Conservation (phyloP, 2,888 invertebrate genomes). For the Slavum lentiscoides region DNA sequence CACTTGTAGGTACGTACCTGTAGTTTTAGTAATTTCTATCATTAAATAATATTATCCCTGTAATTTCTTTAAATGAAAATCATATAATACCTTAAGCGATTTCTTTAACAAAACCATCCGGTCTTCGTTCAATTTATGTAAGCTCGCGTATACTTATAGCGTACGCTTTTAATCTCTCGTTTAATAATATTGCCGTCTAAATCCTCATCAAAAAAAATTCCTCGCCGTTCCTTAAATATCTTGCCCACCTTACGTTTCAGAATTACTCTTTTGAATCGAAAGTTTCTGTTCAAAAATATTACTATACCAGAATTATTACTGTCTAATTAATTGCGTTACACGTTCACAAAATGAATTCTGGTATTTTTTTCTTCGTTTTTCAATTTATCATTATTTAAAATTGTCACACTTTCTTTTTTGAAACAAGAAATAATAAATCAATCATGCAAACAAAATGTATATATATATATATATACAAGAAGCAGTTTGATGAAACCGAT, state of each 20-base stretch:
- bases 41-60: background rate
- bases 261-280: background rate
- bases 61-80: conserved; percentile 10
- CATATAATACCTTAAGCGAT: background rate
- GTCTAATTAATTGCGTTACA: no score
- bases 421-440: no score
- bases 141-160: background rate
- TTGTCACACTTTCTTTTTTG: no score
- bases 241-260: background rate
- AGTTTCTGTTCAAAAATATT: no score
- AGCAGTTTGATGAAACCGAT: no score
- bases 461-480: no score
- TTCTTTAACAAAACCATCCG: background rate
- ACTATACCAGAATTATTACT: no score
- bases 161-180: conserved; percentile 27
- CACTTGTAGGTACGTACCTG: background rate
- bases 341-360: no score
- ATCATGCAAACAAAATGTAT: no score
- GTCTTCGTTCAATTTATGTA: background rate
- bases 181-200: conserved; percentile 5
- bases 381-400: no score
- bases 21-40: conserved; percentile 18
- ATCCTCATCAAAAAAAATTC: background rate
- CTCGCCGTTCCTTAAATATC: background rate
- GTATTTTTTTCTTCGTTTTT: no score